phyloP scores from a whole-genome alignment of 2,113 vertebrate genomes.

The Miniopterus natalensis region DNA sequence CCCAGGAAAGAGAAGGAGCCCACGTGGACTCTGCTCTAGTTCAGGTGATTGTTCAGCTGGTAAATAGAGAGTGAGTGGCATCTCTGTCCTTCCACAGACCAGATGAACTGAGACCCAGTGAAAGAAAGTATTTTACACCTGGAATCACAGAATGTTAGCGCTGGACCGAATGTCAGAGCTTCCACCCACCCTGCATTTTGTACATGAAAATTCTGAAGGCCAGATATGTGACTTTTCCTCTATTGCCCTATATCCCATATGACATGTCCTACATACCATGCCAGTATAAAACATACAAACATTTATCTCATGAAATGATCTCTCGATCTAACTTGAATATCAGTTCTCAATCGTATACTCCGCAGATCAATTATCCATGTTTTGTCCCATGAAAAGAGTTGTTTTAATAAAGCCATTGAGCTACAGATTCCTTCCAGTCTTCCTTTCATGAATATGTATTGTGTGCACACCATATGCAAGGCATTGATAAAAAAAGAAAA shows the following conservation, averaged over 20 bases:
- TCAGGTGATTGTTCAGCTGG: neutral
- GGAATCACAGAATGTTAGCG: neutral
- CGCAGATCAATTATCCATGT: conserved; percentile 32
- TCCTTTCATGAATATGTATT: conserved; percentile 12
- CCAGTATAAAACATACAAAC: neutral
- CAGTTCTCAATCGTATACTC: neutral
- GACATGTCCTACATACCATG: neutral
- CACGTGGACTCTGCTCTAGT: neutral
- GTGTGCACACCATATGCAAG: neutral
- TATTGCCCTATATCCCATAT: neutral
- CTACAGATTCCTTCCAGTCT: conserved; percentile 8
- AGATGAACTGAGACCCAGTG: neutral
- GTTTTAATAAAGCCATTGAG: conserved; percentile 32
- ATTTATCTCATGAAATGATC: neutral
- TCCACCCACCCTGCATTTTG: neutral
- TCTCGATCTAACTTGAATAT: conserved; percentile 20
- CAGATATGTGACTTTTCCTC: neutral
- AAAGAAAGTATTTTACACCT: neutral
- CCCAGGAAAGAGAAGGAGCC: neutral
- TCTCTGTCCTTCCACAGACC: neutral
- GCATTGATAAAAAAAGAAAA: neutral
- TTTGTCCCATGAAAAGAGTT: neutral
- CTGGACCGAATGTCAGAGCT: neutral
- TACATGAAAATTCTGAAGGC: neutral
- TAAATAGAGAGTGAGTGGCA: neutral